These are phyloP conservation scores for Corythoichthys intestinalis DNA, from an alignment of 2,113 vertebrate genomes.

Conservation along the genomic window DNA sequence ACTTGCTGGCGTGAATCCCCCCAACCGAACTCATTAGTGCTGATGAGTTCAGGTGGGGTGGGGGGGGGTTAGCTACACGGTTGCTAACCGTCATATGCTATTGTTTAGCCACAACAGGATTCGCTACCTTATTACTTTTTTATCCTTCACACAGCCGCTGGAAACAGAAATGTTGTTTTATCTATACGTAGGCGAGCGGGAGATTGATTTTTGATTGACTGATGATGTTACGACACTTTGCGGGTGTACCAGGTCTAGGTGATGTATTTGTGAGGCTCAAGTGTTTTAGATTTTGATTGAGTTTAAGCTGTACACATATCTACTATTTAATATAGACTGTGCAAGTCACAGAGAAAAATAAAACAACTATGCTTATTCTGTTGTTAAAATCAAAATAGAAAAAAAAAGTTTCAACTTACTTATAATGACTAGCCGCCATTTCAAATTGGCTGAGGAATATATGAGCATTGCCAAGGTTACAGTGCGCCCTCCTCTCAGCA, in stretches of 20 bases:
- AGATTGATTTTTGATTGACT: no score
- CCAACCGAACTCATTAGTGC: no score
- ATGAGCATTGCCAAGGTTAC: constrained; percentile 93
- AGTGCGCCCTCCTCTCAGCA: constrained; percentile 94
- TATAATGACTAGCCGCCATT: constrained; percentile 90
- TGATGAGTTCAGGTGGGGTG: no score
- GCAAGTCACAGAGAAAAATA: neutral
- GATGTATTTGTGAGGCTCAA: neutral
- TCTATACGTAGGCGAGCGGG: no score
- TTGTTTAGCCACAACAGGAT: no score
- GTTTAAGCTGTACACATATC: neutral
- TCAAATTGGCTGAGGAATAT: constrained; percentile 95
- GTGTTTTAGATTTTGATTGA: neutral
- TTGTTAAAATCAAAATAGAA: neutral
- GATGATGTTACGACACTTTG: no score
- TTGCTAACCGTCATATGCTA: no score
- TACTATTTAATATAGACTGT: neutral
- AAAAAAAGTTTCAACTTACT: constrained; percentile 70
- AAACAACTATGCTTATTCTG: neutral
- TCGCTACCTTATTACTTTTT: no score
- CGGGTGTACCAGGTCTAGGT: neutral
- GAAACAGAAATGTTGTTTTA: no score
- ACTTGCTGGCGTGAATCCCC: no score
- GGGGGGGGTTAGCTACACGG: no score
- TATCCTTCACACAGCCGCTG: no score